phyloP scores from a whole-genome alignment of 2,797 vertebrate genomes.

The Platyrinchus mystaceus region DNA sequence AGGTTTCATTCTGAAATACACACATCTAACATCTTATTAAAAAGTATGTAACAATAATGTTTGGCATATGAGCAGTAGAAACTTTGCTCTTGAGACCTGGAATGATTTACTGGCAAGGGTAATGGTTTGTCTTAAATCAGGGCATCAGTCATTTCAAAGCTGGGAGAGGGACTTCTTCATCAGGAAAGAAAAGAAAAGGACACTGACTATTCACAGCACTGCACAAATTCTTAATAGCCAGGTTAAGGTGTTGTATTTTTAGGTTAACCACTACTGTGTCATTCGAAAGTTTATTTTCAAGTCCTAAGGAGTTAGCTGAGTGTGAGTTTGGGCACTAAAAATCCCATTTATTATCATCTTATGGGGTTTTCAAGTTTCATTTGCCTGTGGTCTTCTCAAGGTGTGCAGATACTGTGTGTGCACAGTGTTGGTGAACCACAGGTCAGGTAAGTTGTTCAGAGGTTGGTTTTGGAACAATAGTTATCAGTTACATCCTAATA shows the following conservation, averaged over 20 bases:
- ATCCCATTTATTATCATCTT: background rate
- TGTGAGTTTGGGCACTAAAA: background rate
- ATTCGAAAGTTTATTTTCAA: background rate
- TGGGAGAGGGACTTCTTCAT: background rate
- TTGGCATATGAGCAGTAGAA: background rate
- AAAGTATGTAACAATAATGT: background rate
- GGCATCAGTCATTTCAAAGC: background rate
- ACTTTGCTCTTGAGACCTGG: background rate
- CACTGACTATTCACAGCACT: background rate
- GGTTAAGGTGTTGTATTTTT: background rate
- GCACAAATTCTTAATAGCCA: background rate
- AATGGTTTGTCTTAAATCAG: background rate
- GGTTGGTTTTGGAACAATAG: background rate
- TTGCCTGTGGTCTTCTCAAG: background rate
- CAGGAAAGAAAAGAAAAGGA: background rate
- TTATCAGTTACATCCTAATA: background rate
- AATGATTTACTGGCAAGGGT: background rate
- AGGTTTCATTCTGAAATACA: background rate
- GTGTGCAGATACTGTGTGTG: accelerated
- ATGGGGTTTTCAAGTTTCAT: background rate
- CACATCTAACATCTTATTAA: background rate
- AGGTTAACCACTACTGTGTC: background rate
- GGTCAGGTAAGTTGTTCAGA: background rate
- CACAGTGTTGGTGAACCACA: background rate
- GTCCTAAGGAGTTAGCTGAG: background rate